These are phyloP conservation scores for Callaeas wilsoni DNA, from an alignment of 2,113 vertebrate genomes.

Conservation along the genomic window DNA sequence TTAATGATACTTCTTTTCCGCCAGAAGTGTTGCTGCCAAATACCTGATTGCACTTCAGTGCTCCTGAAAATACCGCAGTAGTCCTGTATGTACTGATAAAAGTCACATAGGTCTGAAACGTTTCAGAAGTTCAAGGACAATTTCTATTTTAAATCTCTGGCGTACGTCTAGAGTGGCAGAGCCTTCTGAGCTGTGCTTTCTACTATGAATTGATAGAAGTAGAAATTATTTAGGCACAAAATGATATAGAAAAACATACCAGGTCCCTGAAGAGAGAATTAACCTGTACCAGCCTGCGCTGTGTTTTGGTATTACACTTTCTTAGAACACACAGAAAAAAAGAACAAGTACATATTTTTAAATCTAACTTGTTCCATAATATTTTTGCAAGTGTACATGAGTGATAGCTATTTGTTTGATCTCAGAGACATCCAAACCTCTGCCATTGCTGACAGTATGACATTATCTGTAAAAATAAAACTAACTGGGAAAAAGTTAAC, in stretches of 20 bases:
- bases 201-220: not conserved
- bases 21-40: not conserved
- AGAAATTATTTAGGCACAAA: not conserved
- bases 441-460: not conserved
- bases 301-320: not conserved
- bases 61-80: not conserved
- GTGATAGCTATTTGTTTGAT: not conserved
- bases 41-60: not conserved
- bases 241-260: not conserved
- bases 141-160: not conserved
- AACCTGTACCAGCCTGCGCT: not conserved
- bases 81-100: not conserved
- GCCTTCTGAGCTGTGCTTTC: not conserved
- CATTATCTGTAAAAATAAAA: not conserved
- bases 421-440: not conserved
- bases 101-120: not conserved
- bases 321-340: not conserved
- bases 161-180: not conserved
- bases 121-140: not conserved
- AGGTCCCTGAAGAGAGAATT: not conserved
- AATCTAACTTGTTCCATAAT: not conserved
- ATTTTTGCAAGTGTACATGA: not conserved
- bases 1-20: not conserved
- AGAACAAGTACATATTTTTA: not conserved
- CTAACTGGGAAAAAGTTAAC: not conserved